A percentile compares a stretch with the other conserved stretches of the same genome.
Conservation (phyloP, 2,888 invertebrate genomes). For the Xestobium rufovillosum region DNA sequence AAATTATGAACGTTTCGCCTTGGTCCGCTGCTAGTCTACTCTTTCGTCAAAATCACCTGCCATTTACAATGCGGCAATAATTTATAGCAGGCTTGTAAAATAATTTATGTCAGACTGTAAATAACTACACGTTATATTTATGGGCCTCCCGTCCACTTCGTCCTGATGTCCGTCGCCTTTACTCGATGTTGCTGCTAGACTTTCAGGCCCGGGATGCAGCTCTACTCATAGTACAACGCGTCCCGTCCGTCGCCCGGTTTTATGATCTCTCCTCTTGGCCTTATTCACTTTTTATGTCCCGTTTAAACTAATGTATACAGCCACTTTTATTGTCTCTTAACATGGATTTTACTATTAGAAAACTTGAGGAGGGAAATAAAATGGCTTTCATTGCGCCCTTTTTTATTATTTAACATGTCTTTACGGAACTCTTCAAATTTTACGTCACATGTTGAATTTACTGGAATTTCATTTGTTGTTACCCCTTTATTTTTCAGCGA, state of each 20-base stretch:
- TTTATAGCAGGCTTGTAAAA: constrained; percentile 36
- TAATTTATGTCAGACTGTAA: constrained; percentile 35
- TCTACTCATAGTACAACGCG: not conserved
- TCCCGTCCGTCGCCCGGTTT: constrained; percentile 2
- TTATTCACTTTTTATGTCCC: constrained; percentile 1
- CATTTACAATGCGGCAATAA: constrained; percentile 34
- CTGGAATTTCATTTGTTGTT: no score
- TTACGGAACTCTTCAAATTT: no score
- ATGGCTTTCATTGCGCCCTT: no score
- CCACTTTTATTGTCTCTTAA: not conserved
- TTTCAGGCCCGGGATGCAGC: constrained; percentile 10
- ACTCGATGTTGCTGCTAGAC: constrained; percentile 14
- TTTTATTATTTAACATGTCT: no score
- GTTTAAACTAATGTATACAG: constrained; percentile 1
- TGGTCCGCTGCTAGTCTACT: no score
- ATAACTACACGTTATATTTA: constrained; percentile 30
- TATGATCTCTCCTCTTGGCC: no score
- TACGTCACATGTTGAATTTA: no score
- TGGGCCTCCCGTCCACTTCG: constrained; percentile 14
- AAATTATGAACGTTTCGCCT: no score
- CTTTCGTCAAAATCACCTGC: constrained; percentile 32
- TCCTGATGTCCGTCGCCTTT: constrained; percentile 23
- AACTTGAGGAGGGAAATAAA: not conserved
- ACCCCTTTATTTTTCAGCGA: no score
- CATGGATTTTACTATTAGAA: not conserved